Conservation (phyloP, 1,140 invertebrate species). For the Paramacrobiotus metropolitanus region DNA sequence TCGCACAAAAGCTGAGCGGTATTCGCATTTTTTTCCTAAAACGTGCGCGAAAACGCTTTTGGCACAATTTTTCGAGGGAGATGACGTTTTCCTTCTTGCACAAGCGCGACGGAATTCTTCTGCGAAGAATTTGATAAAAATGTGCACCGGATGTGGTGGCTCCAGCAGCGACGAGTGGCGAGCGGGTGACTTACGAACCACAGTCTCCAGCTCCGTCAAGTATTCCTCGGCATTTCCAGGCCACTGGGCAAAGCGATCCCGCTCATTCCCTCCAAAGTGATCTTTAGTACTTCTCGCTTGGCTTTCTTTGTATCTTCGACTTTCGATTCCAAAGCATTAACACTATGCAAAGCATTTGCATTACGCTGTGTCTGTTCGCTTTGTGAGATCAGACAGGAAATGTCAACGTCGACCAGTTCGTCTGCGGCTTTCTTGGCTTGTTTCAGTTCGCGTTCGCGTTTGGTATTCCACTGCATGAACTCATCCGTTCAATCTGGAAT, state of each 20-base stretch:
- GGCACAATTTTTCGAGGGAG: too few relatives aligned
- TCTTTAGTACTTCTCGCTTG: background rate
- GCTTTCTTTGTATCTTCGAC: background rate
- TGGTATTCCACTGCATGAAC: background rate
- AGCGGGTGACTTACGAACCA: background rate
- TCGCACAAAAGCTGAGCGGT: too few relatives aligned
- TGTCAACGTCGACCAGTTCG: background rate
- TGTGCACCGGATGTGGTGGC: too few relatives aligned
- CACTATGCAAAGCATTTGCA: background rate
- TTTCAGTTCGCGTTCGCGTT: background rate
- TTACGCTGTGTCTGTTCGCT: background rate
- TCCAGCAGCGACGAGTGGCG: background rate
- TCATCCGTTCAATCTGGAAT: background rate
- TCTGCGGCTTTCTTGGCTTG: background rate
- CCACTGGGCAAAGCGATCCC: background rate
- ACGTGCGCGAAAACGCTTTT: too few relatives aligned
- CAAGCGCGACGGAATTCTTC: too few relatives aligned
- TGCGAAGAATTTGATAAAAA: too few relatives aligned
- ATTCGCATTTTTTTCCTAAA: too few relatives aligned
- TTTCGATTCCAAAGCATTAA: background rate
- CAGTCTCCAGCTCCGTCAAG: background rate
- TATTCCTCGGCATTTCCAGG: background rate
- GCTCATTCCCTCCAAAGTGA: background rate
- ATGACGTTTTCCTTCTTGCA: too few relatives aligned
- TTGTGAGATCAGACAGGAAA: background rate